Conservation (phyloP, 1,140 invertebrate genomes). For the Drosophila azteca region DNA sequence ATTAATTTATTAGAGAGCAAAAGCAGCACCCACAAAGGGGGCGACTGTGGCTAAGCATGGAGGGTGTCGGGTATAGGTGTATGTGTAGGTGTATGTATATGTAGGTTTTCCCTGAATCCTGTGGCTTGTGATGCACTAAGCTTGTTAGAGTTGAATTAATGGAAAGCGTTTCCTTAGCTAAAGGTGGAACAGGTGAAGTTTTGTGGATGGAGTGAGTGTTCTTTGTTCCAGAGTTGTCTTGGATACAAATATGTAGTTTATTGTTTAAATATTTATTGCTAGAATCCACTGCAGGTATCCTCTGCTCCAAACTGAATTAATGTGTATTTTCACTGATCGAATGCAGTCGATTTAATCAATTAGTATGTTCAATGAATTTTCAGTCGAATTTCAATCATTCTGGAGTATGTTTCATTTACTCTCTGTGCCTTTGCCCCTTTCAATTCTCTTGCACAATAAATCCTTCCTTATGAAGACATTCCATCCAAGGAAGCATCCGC, state of each 20-base stretch:
- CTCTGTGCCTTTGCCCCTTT: no score
- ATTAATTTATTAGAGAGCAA: conserved; percentile 55
- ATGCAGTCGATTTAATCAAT: conserved; percentile 12
- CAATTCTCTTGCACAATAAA: no score
- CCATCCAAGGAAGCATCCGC: conserved; percentile 1
- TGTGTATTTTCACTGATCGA: background rate
- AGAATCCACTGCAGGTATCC: background rate
- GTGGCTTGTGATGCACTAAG: conserved; percentile 29
- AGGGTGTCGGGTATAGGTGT: no score
- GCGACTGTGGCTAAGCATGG: no score
- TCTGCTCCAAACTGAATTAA: conserved; percentile 4
- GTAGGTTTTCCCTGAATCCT: background rate
- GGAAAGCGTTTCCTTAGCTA: conserved; percentile 20
- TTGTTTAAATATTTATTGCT: conserved; percentile 33
- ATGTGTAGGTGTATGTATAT: no score
- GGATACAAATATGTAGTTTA: conserved; percentile 43
- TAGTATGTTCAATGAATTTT: background rate
- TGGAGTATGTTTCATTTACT: no score
- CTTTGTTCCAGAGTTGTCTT: no score
- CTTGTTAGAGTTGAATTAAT: conserved; percentile 45
- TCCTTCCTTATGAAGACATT: no score
- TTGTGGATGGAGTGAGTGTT: background rate
- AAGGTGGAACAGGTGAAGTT: background rate
- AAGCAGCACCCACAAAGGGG: background rate
- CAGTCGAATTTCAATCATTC: no score